Conservation (phyloP, 2,888 invertebrate genomes). For the Melieria omissa region DNA sequence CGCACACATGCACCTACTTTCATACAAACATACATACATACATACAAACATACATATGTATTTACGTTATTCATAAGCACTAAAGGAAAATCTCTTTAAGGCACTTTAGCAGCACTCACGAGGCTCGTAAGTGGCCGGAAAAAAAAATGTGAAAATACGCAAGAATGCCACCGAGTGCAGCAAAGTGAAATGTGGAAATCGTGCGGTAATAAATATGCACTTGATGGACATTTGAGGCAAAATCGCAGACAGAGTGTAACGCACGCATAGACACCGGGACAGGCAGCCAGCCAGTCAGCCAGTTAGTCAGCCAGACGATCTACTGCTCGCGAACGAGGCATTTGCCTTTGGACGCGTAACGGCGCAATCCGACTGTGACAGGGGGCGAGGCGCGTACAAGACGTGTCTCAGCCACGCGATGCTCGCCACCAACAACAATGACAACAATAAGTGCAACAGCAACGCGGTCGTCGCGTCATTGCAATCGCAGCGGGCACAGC, state of each 20-base stretch:
- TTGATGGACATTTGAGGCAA: slow-evolving; percentile 22
- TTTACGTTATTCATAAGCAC: not conserved
- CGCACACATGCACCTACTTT: not conserved
- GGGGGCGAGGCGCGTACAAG: no score
- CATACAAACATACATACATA: not conserved
- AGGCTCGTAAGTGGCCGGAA: no score
- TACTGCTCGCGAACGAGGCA: not conserved
- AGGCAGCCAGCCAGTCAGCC: no score
- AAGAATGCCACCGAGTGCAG: no score
- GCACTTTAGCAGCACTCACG: no score
- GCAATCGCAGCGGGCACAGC: not conserved
- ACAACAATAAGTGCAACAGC: slow-evolving; percentile 11
- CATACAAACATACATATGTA: not conserved
- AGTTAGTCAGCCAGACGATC: not conserved
- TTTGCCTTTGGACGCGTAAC: not conserved
- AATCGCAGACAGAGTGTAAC: slow-evolving; percentile 8
- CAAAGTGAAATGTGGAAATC: slow-evolving; percentile 5
- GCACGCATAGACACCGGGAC: slow-evolving; percentile 8
- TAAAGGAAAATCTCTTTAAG: no score
- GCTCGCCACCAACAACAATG: slow-evolving; percentile 11
- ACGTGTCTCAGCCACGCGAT: not conserved
- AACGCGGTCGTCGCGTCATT: not conserved
- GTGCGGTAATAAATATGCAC: slow-evolving; percentile 26
- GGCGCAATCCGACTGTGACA: not conserved
- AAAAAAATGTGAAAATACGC: no score